phyloP scores from a whole-genome alignment of 2,888 invertebrate species.

The Andrena minutula region DNA sequence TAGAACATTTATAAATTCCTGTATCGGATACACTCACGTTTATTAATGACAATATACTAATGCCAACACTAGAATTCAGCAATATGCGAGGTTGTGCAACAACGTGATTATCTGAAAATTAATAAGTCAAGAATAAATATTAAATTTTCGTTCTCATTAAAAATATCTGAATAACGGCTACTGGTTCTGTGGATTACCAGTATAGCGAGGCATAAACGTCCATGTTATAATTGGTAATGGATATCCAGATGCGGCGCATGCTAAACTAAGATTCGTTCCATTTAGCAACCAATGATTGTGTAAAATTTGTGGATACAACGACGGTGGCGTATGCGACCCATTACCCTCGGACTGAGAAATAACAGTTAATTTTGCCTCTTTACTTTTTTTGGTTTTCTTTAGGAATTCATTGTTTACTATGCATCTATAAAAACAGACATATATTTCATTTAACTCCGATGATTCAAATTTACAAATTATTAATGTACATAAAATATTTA shows the following conservation, averaged over 20 bases:
- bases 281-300: constrained; percentile 80
- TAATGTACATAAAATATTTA: neutral
- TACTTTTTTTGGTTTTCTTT: constrained; percentile 83
- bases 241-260: constrained; percentile 85
- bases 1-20: constrained; percentile 81
- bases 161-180: neutral
- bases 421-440: constrained; percentile 77
- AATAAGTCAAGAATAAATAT: constrained; percentile 18
- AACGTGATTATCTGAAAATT: constrained; percentile 62
- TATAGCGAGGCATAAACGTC: constrained; percentile 81
- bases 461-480: constrained; percentile 8
- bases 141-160: neutral
- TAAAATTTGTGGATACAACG: constrained; percentile 80
- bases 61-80: constrained; percentile 79
- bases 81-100: constrained; percentile 76
- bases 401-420: constrained; percentile 82
- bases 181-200: constrained; percentile 68
- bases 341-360: constrained; percentile 66
- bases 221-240: constrained; percentile 83
- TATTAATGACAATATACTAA: constrained; percentile 78
- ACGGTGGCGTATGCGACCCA: constrained; percentile 64
- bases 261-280: constrained; percentile 84
- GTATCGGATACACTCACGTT: constrained; percentile 77
- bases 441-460: neutral
- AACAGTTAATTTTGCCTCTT: constrained; percentile 82